These are phyloP conservation scores for Aphrophora alni DNA, from an alignment of 2,888 invertebrate species.

Conservation along the genomic window DNA sequence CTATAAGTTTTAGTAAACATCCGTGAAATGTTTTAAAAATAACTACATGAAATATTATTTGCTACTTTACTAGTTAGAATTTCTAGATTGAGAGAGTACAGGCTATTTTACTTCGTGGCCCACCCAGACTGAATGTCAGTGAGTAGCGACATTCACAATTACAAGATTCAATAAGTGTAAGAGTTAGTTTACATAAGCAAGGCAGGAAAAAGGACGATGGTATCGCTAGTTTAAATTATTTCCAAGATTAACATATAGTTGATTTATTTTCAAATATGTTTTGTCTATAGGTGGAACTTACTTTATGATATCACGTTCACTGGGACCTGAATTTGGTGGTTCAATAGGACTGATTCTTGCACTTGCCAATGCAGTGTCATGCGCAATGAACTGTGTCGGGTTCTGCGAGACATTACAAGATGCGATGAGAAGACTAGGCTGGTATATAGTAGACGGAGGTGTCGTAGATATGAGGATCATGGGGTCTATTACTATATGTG, in stretches of 20 bases:
- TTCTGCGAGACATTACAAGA: slow-evolving; percentile 90
- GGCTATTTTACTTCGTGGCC: no score
- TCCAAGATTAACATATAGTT: neutral
- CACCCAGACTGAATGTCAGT: no score
- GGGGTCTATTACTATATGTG: slow-evolving; percentile 81
- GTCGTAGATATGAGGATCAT: slow-evolving; percentile 80
- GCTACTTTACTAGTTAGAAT: no score
- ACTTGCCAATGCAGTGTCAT: slow-evolving; percentile 94
- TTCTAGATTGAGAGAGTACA: no score
- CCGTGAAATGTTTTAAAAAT: no score
- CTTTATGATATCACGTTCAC: slow-evolving; percentile 96
- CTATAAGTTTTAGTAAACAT: no score
- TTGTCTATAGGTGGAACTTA: slow-evolving; percentile 99
- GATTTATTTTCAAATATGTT: slow-evolving; percentile 57
- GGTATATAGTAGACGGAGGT: slow-evolving; percentile 70
- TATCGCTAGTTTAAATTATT: no score
- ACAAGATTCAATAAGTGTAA: no score
- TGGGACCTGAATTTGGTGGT: slow-evolving; percentile 97
- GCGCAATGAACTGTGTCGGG: slow-evolving; percentile 97
- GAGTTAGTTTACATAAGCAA: no score
- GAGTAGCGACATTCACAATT: no score
- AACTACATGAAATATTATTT: no score
- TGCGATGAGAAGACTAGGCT: slow-evolving; percentile 62
- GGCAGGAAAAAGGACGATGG: no score
- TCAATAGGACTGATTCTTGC: slow-evolving; percentile 96